phyloP scores from a whole-genome alignment of 2,113 vertebrate genomes.

The Pardalotus punctatus region DNA sequence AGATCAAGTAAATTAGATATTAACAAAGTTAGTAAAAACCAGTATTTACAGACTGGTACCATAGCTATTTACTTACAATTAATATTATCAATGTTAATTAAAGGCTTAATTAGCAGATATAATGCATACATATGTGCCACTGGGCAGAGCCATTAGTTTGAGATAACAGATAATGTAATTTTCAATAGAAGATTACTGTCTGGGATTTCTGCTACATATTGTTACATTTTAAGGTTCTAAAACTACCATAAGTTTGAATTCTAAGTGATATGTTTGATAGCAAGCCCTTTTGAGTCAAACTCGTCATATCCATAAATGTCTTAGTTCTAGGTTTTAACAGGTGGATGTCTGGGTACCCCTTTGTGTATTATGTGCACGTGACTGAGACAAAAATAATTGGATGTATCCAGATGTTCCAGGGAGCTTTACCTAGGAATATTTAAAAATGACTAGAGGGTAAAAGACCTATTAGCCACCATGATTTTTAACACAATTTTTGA shows the following conservation, averaged over 20 bases:
- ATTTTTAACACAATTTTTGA: background rate
- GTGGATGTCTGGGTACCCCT: background rate
- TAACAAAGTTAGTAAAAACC: background rate
- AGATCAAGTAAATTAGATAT: conserved; percentile 14
- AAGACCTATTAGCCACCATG: background rate
- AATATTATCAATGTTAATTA: conserved; percentile 16
- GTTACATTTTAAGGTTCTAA: background rate
- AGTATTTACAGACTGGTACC: conserved; percentile 4
- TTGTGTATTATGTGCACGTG: background rate
- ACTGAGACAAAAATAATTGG: background rate
- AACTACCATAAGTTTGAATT: background rate
- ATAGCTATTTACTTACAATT: background rate
- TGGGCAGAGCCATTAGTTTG: background rate
- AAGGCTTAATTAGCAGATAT: conserved; percentile 11
- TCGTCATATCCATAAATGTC: background rate
- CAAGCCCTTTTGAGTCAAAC: background rate
- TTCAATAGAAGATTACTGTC: background rate
- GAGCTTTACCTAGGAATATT: background rate
- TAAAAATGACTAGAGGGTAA: rapidly evolving
- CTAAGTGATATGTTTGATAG: background rate
- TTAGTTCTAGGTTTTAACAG: background rate
- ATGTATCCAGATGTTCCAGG: background rate
- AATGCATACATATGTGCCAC: background rate
- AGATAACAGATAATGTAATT: background rate
- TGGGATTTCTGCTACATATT: background rate